phyloP scores from a whole-genome alignment of 2,888 invertebrate species.

The Atherix ibis region DNA sequence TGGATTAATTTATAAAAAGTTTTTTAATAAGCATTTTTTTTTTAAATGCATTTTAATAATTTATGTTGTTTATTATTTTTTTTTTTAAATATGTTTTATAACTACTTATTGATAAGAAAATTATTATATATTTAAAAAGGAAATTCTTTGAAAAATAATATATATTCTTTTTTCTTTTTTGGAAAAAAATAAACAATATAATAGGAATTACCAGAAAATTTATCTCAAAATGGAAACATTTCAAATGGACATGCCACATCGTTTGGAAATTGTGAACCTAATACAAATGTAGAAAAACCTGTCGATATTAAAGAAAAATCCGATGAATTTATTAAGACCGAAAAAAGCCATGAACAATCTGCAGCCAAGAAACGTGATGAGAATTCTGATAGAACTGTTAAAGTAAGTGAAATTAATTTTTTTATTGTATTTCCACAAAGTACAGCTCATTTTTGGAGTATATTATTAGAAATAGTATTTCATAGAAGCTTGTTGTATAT shows the following conservation, averaged over 20 bases:
- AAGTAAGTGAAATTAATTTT: constrained; percentile 18
- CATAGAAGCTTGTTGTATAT: background rate
- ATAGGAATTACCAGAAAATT: constrained; percentile 28
- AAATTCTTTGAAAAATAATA: no score
- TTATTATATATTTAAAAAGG: no score
- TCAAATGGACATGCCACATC: constrained; percentile 28
- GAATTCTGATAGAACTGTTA: constrained; percentile 26
- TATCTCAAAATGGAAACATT: constrained; percentile 25
- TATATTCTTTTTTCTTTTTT: background rate
- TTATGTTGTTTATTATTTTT: no score
- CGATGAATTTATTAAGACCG: constrained; percentile 2
- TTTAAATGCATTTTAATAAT: no score
- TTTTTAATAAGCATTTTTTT: no score
- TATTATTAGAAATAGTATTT: background rate
- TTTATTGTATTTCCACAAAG: constrained; percentile 2
- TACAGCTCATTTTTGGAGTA: background rate
- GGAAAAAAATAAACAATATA: background rate
- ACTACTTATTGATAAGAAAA: no score
- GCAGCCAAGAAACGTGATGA: constrained; percentile 21
- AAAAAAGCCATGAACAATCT: constrained; percentile 11
- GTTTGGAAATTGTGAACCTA: constrained; percentile 8
- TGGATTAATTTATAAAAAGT: no score
- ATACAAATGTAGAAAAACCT: constrained; percentile 11
- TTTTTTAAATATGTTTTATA: no score
- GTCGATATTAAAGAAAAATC: constrained; percentile 12